Base-by-base conservation (phyloP, 2,113 vertebrate species). In the Phaethon lepturus region DNA sequence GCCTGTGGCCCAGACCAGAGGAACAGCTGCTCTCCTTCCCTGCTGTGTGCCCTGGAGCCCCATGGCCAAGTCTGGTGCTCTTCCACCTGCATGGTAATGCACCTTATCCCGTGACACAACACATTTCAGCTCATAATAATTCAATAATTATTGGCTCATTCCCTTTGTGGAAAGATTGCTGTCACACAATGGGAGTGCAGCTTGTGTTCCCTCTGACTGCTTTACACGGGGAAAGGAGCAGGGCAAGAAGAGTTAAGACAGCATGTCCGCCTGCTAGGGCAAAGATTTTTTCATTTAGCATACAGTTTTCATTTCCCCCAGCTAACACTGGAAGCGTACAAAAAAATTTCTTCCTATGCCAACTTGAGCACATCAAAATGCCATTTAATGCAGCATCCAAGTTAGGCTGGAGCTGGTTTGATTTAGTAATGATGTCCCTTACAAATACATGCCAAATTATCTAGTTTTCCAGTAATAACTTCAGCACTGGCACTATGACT, bases 371-470 rank as follows among this genome's bases (percentile, higher is more conserved):
- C 83, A 91, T 84, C 44, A 77, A 80, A 68, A 93, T 71, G 45
- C 29, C 2, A 4, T 88, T 77, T 84, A 92, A 78, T 72, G 68
- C 29, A 56, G 52, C 8, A 8, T 50, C n/a, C 42, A 83, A 83
- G 22, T 84, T 81, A 84, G 56, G 42, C 31, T 4, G 13, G 83
- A 93, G 44, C 52, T 90, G 79, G 68, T 95, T 84, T 78, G 64
- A 71, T 85, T 95, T 90, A 90, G 62, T 95, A 79, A 93, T 38
- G 38, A 38, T 69, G 74, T 90, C 63, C 93, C 31, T 81, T 64
- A 80, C 9, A 86, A 75, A 90, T 55, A 33, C 20, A 55, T 55
- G 50, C 63, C 63, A 75, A 86, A 93, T 24, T 68, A 85, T 42
- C 45, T 64, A 85, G 71, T 72, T 95, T 88, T 94, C 75, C 75